Conservation (phyloP, 2,888 invertebrate genomes). For the Eurytoma adleriae region DNA sequence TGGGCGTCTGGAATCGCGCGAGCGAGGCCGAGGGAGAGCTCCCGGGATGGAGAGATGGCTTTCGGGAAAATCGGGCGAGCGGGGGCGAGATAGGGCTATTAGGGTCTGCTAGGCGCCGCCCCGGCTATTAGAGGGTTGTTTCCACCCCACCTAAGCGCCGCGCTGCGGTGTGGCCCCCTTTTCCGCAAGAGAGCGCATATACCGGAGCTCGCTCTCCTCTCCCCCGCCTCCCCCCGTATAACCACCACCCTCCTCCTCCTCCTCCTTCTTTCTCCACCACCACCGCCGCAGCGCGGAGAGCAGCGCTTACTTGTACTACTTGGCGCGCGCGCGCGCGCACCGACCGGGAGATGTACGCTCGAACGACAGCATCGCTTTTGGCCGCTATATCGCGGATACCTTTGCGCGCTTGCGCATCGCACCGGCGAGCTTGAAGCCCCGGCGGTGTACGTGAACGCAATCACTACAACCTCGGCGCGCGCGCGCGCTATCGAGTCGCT, state of each 20-base stretch:
- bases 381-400: background rate
- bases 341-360: background rate
- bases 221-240: background rate
- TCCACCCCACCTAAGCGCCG: constrained; percentile 51
- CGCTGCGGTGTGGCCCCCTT: too few species aligned
- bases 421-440: too few species aligned
- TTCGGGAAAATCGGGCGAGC: constrained; percentile 48
- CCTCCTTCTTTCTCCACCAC: constrained; percentile 8
- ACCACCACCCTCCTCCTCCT: background rate
- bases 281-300: background rate
- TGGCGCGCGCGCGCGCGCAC: background rate
- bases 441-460: too few species aligned
- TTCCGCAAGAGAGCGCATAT: too few species aligned
- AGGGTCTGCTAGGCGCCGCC: constrained; percentile 75
- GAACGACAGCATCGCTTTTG: background rate
- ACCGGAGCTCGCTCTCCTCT: too few species aligned
- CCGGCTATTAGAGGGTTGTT: constrained; percentile 76
- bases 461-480: constrained; percentile 2
- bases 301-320: constrained; percentile 27
- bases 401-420: background rate
- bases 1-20: constrained; percentile 60
- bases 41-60: constrained; percentile 39
- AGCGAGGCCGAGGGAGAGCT: constrained; percentile 56
- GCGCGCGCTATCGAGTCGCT: too few species aligned
- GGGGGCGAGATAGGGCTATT: constrained; percentile 70